Evolutionary conservation across 2,888 invertebrate species (phyloP).

Genomic region (Stramonita haemastoma): DNA sequence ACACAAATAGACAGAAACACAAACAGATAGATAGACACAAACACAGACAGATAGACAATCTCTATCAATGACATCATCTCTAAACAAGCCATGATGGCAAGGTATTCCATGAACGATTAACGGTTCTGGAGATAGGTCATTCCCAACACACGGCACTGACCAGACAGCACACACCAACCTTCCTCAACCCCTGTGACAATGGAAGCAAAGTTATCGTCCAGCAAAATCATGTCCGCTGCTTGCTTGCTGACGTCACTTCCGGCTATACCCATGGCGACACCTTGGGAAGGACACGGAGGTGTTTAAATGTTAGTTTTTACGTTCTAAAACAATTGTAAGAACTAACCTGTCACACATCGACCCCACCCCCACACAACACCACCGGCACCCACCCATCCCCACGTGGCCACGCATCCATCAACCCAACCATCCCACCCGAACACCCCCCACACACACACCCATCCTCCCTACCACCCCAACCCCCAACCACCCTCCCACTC

Average conservation of each 20-base stretch:
- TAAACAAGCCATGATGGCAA: no score
- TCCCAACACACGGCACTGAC: no score
- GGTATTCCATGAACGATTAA: no score
- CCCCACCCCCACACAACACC: background rate
- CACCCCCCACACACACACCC: background rate
- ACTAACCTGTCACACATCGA: background rate
- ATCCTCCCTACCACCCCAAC: background rate
- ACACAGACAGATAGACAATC: no score
- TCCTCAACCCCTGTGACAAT: conserved; percentile 93
- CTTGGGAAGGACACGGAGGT: conserved; percentile 73
- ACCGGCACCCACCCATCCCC: background rate
- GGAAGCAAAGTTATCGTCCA: conserved; percentile 99
- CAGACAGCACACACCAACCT: conserved; percentile 60
- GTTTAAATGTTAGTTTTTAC: no score
- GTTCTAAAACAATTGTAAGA: no score
- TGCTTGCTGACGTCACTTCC: conserved; percentile 85
- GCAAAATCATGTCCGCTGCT: conserved; percentile 99
- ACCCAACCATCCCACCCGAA: background rate
- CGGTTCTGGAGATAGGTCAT: no score
- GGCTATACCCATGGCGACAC: conserved; percentile 79
- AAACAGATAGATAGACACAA: no score
- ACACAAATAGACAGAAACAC: no score
- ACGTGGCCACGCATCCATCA: background rate
- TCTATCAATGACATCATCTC: no score
- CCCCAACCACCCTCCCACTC: background rate